A percentile compares a stretch with the other conserved stretches of the same genome.
These are phyloP conservation scores for Helobdella robusta DNA, from an alignment of 2,888 invertebrate genomes.

Conservation along the genomic window DNA sequence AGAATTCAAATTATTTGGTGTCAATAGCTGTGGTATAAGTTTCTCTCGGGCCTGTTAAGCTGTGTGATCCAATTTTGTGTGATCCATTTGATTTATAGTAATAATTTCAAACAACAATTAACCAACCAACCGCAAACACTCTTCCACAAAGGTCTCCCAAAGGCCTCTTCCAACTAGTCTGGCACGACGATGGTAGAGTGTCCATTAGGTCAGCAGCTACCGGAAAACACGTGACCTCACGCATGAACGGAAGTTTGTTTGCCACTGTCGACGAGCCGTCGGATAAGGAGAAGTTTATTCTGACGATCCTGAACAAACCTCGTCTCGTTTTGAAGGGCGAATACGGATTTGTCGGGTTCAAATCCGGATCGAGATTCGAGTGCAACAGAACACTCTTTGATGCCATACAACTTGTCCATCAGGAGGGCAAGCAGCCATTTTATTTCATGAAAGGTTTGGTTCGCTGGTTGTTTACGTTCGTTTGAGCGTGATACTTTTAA, in stretches of 20 bases:
- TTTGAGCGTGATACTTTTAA: too few species aligned
- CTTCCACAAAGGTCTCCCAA: slow-evolving; percentile 17
- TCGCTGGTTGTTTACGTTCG: too few species aligned
- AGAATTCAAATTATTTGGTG: too few species aligned
- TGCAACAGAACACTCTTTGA: slow-evolving; percentile 32
- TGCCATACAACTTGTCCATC: slow-evolving; percentile 27
- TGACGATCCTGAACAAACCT: slow-evolving; percentile 57
- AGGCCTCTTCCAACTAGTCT: slow-evolving; percentile 71
- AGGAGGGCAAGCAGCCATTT: slow-evolving; percentile 8
- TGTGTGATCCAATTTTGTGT: too few species aligned
- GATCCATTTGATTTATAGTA: too few species aligned
- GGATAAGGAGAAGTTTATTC: slow-evolving; percentile 60
- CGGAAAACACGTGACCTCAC: slow-evolving; percentile 83
- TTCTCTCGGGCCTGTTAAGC: too few species aligned
- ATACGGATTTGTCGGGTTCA: slow-evolving; percentile 78
- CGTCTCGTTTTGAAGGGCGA: slow-evolving; percentile 86
- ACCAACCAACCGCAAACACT: too few species aligned
- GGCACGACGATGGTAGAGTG: slow-evolving; percentile 75
- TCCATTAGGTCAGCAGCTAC: slow-evolving; percentile 88
- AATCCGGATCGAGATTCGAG: slow-evolving; percentile 27
- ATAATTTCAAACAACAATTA: too few species aligned
- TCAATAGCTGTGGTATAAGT: too few species aligned
- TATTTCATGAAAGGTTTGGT: slow-evolving; percentile 30
- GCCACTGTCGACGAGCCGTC: slow-evolving; percentile 75
- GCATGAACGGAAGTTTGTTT: slow-evolving; percentile 84